phyloP scores from a whole-genome alignment of 2,888 invertebrate species.

The Nemapogon koenigi region DNA sequence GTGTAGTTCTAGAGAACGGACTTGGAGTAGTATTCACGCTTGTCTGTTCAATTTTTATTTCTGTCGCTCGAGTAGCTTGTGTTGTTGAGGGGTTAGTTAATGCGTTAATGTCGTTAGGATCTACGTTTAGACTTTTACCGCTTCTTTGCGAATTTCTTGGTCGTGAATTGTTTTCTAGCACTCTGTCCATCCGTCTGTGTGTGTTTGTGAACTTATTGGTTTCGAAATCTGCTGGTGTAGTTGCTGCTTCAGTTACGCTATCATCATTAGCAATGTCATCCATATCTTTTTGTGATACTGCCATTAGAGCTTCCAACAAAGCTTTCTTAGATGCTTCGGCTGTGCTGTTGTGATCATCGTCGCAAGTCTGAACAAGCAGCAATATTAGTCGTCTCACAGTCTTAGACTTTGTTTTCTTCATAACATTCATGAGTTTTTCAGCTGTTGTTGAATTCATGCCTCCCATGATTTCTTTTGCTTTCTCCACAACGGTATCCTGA shows the following conservation, averaged over 20 bases:
- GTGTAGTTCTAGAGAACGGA: slow-evolving; percentile 25
- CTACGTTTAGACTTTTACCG: slow-evolving; percentile 39
- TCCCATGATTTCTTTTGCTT: slow-evolving; percentile 78
- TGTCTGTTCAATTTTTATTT: slow-evolving; percentile 29
- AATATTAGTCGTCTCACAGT: slow-evolving; percentile 76
- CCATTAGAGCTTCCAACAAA: slow-evolving; percentile 72
- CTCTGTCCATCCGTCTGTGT: slow-evolving; percentile 29
- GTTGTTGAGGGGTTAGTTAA: slow-evolving; percentile 40
- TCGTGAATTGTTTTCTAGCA: slow-evolving; percentile 22
- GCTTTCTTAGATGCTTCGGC: slow-evolving; percentile 74
- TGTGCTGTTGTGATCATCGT: slow-evolving; percentile 73
- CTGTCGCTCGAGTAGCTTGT: slow-evolving; percentile 27
- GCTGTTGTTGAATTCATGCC: slow-evolving; percentile 78
- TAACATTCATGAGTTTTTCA: slow-evolving; percentile 76
- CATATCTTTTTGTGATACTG: slow-evolving; percentile 65
- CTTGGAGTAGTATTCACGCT: slow-evolving; percentile 31
- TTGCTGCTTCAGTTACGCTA: slow-evolving; percentile 21
- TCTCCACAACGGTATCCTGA: slow-evolving; percentile 69
- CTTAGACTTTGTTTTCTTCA: slow-evolving; percentile 82
- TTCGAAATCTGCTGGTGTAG: slow-evolving; percentile 29
- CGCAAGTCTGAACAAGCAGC: slow-evolving; percentile 79
- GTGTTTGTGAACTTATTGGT: slow-evolving; percentile 26
- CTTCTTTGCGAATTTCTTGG: slow-evolving; percentile 29
- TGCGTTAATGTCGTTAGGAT: slow-evolving; percentile 44
- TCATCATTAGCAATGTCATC: slow-evolving; percentile 53